Percentiles rank a stretch among this genome's conserved stretches.
phyloP scores from a whole-genome alignment of 2,888 invertebrate species.

The Yponomeuta sedellus region DNA sequence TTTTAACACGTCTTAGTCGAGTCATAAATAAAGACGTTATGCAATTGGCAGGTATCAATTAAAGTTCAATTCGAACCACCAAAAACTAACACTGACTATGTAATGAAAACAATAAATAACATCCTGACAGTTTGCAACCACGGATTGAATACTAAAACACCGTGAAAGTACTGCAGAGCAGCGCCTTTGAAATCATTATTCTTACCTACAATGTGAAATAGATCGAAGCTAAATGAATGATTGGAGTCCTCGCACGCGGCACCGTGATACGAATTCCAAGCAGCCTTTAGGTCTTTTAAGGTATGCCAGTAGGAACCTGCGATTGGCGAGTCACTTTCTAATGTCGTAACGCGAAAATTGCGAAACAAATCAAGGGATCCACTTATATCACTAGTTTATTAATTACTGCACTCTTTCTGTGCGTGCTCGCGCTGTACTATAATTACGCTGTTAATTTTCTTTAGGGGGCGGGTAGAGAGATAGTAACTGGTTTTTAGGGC shows the following conservation, averaged over 20 bases:
- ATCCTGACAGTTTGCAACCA: background rate
- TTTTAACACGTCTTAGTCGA: background rate
- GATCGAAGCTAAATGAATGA: slow-evolving; percentile 42
- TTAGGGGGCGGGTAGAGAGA: too few relatives aligned
- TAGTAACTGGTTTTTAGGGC: too few relatives aligned
- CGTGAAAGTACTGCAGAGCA: background rate
- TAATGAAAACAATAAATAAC: background rate
- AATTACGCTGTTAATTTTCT: background rate
- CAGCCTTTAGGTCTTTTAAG: slow-evolving; percentile 28
- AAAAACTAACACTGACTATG: background rate
- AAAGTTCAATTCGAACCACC: background rate
- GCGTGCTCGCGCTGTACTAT: background rate
- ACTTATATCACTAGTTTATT: slow-evolving; percentile 62
- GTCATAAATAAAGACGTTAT: slow-evolving; percentile 16
- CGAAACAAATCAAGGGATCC: slow-evolving; percentile 56
- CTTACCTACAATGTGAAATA: slow-evolving; percentile 7
- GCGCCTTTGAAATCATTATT: background rate
- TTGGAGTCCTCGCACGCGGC: slow-evolving; percentile 51
- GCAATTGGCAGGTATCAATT: background rate
- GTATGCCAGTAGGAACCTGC: slow-evolving; percentile 61
- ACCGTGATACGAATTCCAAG: slow-evolving; percentile 46
- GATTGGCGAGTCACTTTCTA: slow-evolving; percentile 56
- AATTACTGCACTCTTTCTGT: slow-evolving; percentile 39
- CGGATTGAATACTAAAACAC: background rate
- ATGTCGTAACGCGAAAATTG: slow-evolving; percentile 57